These are phyloP conservation scores for Falco novaeseelandiae DNA, from an alignment of 2,797 vertebrate species.

Conservation along the genomic window DNA sequence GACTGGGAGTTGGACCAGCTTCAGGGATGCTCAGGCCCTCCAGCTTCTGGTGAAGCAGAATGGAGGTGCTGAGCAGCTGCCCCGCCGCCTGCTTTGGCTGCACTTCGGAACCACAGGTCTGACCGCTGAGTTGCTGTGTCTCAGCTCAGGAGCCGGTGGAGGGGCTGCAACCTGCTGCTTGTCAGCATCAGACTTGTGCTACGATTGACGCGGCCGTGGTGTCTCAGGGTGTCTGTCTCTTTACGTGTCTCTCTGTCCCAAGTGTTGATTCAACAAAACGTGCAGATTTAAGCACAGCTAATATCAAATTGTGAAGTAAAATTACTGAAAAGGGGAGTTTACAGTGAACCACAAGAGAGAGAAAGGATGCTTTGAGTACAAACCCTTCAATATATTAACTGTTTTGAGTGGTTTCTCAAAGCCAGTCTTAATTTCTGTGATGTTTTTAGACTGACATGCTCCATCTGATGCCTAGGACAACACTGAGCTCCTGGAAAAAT, in stretches of 20 bases:
- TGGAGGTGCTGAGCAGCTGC: neutral
- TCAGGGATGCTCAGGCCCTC: neutral
- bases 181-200: neutral
- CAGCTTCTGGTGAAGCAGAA: fast-evolving
- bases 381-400: neutral
- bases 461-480: neutral
- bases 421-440: neutral
- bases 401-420: neutral
- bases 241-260: neutral
- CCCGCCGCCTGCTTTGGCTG: fast-evolving
- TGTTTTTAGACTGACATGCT: neutral
- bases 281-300: neutral
- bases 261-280: neutral
- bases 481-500: neutral
- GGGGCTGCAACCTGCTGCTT: neutral
- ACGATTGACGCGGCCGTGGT: fast-evolving
- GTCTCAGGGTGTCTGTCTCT: neutral
- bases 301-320: neutral
- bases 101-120: fast-evolving
- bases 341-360: neutral
- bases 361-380: neutral
- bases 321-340: neutral
- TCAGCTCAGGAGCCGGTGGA: fast-evolving
- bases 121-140: fast-evolving
- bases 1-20: neutral